These are phyloP conservation scores for Engraulis encrasicolus DNA, from an alignment of 2,113 vertebrate species.

Conservation along the genomic window DNA sequence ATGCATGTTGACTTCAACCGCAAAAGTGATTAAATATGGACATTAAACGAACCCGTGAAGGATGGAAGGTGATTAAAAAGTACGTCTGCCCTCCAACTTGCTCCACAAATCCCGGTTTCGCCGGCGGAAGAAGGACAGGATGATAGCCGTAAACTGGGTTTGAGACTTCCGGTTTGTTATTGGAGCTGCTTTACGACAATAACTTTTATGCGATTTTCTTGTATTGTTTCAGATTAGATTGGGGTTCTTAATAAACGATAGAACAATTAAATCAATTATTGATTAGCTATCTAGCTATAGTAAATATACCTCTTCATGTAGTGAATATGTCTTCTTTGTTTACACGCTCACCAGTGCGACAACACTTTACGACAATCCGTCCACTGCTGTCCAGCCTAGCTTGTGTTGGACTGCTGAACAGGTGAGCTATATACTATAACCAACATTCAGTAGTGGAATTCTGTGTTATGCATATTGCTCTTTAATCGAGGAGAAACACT, in stretches of 20 bases:
- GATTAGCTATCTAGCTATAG: too few species aligned
- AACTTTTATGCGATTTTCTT: background rate
- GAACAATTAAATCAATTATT: too few species aligned
- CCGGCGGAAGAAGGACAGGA: background rate
- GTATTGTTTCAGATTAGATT: too few species aligned
- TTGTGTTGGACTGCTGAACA: too few species aligned
- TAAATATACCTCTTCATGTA: too few species aligned
- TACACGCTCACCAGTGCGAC: too few species aligned
- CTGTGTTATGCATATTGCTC: background rate
- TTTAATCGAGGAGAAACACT: background rate
- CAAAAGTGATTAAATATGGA: background rate
- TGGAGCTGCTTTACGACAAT: background rate
- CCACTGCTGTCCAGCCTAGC: too few species aligned
- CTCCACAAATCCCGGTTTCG: background rate
- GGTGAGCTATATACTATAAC: too few species aligned
- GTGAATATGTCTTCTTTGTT: too few species aligned
- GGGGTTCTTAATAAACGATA: too few species aligned
- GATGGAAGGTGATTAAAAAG: conserved; percentile 9
- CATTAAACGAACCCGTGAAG: background rate
- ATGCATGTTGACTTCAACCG: background rate
- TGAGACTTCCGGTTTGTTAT: background rate
- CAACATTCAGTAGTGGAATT: background rate
- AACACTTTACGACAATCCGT: too few species aligned
- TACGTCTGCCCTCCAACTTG: background rate
- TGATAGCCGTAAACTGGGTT: background rate